Conservation (phyloP, 2,113 vertebrate genomes). For the Mellivora capensis region DNA sequence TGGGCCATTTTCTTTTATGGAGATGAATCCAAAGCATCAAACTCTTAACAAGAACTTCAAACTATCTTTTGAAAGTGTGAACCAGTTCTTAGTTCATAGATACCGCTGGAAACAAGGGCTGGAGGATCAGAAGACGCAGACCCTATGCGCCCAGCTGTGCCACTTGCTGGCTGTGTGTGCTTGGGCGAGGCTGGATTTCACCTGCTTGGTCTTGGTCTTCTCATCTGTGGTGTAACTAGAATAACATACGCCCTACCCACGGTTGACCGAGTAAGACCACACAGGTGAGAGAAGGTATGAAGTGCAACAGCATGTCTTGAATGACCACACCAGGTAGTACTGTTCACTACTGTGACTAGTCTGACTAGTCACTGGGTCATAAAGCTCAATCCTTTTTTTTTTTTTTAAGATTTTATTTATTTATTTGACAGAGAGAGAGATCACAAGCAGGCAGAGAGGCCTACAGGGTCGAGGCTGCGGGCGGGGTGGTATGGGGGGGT, state of each 20-base stretch:
- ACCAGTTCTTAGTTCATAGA: not conserved
- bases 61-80: not conserved
- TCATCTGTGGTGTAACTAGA: not conserved
- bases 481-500: no score
- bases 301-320: not conserved
- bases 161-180: not conserved
- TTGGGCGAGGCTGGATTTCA: not conserved
- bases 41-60: not conserved
- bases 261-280: not conserved
- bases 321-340: not conserved
- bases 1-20: not conserved
- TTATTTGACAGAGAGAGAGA: no score
- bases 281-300: not conserved
- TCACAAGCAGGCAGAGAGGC: no score
- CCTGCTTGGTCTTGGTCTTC: not conserved
- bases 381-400: not conserved
- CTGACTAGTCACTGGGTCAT: no score
- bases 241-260: not conserved
- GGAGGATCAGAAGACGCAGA: not conserved
- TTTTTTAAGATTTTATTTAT: no score
- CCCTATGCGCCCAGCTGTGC: fast-evolving
- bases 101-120: not conserved
- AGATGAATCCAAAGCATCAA: not conserved
- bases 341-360: no score
- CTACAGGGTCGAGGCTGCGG: no score